Evolutionary conservation across 1,140 invertebrate species (phyloP), one percentile per base, ranked within the genome.

Genomic region (Sminthurinus signatus): DNA sequence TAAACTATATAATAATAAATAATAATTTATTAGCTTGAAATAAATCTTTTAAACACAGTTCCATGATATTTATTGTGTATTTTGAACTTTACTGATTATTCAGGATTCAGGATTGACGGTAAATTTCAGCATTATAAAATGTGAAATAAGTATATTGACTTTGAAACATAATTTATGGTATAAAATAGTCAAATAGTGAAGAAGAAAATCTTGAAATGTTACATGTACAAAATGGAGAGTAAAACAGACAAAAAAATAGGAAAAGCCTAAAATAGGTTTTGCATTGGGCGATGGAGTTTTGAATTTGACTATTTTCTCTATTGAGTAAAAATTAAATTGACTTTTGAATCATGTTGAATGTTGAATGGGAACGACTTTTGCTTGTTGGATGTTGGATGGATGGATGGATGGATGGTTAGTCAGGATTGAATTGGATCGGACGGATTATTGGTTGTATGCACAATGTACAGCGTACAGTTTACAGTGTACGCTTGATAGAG

Each of bases 311-410:
- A n/a, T n/a, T 39, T 17, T 17, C 36, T 39, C 36, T 8, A 39
- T 10, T 19, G 28, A 39, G 31, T 36, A 60, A 61, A 61, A 61
- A 61, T 61, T 54, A 61, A 61, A 61, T 61, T 61, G 60, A 61
- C 60, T 61, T 61, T 39, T 61, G 60, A 61, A 60, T 48, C 39
- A 60, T 60, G 58, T 60, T 60, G 28, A 17, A 39, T 39, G 17
- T 39, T 10, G 36, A 39, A 17, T 39, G 36, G 8, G 17, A 39
- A 8, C 17, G 36, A n/a, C n/a, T n/a, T 39, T 10, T 39, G 36
- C 17, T 10, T 39, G 17, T 10, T n/a, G 19, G 44, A 46, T 46
- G 44, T 46, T 21, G n/a, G 15, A 46, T 46, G 44, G 15, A 17
- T 17, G 19, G 21, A 17, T 46, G 44, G 15, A 17, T 46, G 3